Conservation (phyloP, 2,113 vertebrate genomes). For the Cariama cristata region DNA sequence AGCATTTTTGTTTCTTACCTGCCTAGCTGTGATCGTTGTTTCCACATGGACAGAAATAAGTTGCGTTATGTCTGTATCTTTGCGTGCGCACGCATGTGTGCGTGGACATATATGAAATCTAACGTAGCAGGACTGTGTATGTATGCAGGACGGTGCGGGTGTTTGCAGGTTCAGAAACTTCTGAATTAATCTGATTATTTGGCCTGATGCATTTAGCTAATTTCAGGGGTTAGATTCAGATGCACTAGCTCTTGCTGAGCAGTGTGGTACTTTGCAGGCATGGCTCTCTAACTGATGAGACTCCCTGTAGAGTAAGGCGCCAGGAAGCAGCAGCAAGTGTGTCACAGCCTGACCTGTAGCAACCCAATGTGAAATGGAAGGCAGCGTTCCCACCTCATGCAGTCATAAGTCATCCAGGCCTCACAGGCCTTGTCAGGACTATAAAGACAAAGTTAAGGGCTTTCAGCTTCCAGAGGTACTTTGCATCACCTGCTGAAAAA, state of each 20-base stretch:
- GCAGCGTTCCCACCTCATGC: neutral
- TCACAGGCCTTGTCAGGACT: constrained; percentile 6
- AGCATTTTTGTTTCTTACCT: neutral
- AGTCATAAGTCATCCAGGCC: constrained; percentile 20
- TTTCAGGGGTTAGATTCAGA: neutral
- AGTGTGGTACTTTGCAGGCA: neutral
- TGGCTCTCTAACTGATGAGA: neutral
- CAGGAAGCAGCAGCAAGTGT: neutral
- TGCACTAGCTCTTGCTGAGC: neutral
- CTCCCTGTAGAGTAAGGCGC: neutral
- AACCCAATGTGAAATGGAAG: neutral
- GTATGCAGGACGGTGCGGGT: neutral
- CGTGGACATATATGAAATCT: neutral
- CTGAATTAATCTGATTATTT: neutral
- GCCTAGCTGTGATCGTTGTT: neutral
- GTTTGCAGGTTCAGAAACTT: neutral
- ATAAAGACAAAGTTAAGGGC: neutral
- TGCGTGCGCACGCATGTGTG: neutral
- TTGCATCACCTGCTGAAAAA: neutral
- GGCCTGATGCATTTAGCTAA: neutral
- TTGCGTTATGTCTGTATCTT: neutral
- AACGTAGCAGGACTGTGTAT: neutral
- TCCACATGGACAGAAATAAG: neutral
- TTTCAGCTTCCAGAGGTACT: neutral
- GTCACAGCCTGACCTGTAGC: neutral